Evolutionary conservation across 1,140 invertebrate species (phyloP), one percentile per base, ranked within the genome.

Genomic region (Fopius arisanus): DNA sequence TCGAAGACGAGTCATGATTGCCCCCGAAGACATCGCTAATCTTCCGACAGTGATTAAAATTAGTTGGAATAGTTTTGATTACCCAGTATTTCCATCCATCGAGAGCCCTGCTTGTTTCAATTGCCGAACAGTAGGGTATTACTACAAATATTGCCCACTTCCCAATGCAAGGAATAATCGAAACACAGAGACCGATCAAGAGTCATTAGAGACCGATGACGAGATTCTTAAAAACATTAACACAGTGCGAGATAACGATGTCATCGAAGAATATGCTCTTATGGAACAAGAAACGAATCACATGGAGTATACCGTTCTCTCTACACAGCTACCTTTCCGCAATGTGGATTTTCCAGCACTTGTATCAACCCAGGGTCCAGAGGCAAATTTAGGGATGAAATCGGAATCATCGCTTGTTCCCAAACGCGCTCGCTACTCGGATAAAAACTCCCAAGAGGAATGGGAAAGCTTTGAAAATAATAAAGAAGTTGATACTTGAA

Each of bases 51-150:
- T 6, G 0, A 26, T 63, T 16, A 48, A 63, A 62, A 70, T 70
- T 19, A 65, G 63, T 16, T 65, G 23, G 31, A 67, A 74, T 21
- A 62, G 40, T 16, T 69, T 67, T 6, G 48, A 74, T 23, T 74
- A 74, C n/a, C 29, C 31, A 48, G 69, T 74, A 23, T 74, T 69
- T 62, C 21, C 43, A 2, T 69, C 67, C 21, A 19, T 12, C 1
- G 73, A 70, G 19, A 63, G 14, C 1, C 3, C 54, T 2, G 21
- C 26, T 1, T 74, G 73, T 40, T 74, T 28, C 19, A 9, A 6
- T 10, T 74, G 66, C n/a, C 59, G 63, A 48, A 26, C 21, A 14
- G 31, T 23, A 43, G 73, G 54, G 2, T 59, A 74, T 21, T 23
- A n/a, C 16, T 43, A 16, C 10, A 16, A 16, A 43, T 3, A 43